Conservation (phyloP, 2,113 vertebrate species). For the Leptosomus discolor region DNA sequence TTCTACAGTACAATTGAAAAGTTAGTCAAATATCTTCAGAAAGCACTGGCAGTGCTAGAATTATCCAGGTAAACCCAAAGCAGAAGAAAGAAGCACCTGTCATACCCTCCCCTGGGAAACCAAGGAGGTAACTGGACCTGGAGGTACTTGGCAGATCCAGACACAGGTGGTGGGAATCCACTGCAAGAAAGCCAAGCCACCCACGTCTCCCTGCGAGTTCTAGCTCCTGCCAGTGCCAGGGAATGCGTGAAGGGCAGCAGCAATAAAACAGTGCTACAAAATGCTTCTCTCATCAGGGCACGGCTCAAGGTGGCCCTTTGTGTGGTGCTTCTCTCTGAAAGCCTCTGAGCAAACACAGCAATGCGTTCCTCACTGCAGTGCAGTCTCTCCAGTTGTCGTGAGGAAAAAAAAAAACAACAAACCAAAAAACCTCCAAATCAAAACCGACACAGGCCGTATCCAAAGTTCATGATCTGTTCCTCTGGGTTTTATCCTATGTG, state of each 20-base stretch:
- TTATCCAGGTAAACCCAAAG: slow-evolving; percentile 29
- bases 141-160: slow-evolving; percentile 34
- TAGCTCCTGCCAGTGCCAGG: slow-evolving; percentile 23
- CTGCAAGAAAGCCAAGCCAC: neutral
- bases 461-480: neutral
- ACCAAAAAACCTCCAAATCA: no score
- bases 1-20: slow-evolving; percentile 37
- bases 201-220: neutral
- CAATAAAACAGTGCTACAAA: slow-evolving; percentile 48
- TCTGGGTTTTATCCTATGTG: neutral
- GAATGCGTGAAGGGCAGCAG: slow-evolving; percentile 31
- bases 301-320: neutral
- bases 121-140: slow-evolving; percentile 21
- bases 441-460: neutral
- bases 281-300: slow-evolving; percentile 35
- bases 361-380: neutral
- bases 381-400: slow-evolving; percentile 21
- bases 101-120: neutral
- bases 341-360: slow-evolving; percentile 9
- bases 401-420: neutral
- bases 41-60: slow-evolving; percentile 44
- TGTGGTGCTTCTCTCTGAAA: neutral
- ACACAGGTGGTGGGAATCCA: neutral
- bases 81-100: slow-evolving; percentile 61
- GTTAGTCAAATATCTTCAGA: neutral